Evolutionary conservation across 1,140 invertebrate species (phyloP), one percentile per base, ranked within the genome.

Genomic region (Hyposmocoma kahamanoa): DNA sequence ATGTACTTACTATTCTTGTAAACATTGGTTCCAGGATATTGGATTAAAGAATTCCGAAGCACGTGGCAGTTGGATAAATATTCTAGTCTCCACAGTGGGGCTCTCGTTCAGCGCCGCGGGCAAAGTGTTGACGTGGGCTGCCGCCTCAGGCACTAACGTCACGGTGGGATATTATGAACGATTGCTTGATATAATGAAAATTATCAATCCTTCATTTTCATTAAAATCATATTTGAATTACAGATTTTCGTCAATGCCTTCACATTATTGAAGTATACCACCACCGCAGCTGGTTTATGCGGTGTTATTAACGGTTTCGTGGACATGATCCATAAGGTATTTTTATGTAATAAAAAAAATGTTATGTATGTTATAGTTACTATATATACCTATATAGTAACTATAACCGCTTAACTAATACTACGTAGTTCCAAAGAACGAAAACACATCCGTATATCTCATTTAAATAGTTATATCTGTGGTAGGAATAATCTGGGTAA

Each of bases 11-110:
- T n/a, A n/a, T n/a, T n/a, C n/a, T n/a, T n/a, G n/a, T n/a, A n/a
- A n/a, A n/a, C n/a, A n/a, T n/a, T n/a, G n/a, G n/a, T 55, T 55
- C 24, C 30, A 56, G 53, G 39, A 22, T 20, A 56, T 56, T 6
- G 15, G 30, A 11, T 30, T 56, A 6, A 8, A n/a, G 1, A 19
- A 43, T 17, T 22, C 43, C 11, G 53, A 50, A 39, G 36, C 53
- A 4, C 48, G 53, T 11, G 45, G 22, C 3, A 36, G 41, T 30
- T 56, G 53, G 53, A 47, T 56, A 9, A 56, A 56, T 28, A 47
- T 56, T 15, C 9, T 47, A 13, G 19, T 56, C 18, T 56, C 53
- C 3, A 43, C 38, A 4, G 48, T 28, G 0, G 53, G 53, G 10
- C 10, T 56, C 0, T 56, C 53, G 5, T 50, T 42, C 26, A 43